Percentiles rank a stretch among this genome's conserved stretches.
phyloP scores from a whole-genome alignment of 2,888 invertebrate species.

The Lithophane leautieri region DNA sequence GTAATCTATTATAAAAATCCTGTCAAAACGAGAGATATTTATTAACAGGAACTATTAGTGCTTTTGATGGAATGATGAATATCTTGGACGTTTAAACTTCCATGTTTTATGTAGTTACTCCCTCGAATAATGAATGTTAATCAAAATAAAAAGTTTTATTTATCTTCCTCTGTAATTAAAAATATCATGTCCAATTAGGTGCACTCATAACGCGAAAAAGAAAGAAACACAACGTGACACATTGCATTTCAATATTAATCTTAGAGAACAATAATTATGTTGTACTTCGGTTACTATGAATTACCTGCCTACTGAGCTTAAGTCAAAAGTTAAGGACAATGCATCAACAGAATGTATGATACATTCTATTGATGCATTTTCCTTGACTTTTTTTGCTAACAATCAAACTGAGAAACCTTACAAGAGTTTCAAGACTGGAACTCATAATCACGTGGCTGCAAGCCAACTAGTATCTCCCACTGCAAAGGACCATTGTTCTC shows the following conservation, averaged over 20 bases:
- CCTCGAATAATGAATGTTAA: slow-evolving; percentile 16
- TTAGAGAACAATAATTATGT: neutral
- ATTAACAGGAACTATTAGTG: slow-evolving; percentile 39
- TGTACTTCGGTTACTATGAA: neutral
- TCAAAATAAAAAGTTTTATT: slow-evolving; percentile 19
- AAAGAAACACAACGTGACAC: slow-evolving; percentile 12
- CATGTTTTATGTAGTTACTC: slow-evolving; percentile 2
- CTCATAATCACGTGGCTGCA: slow-evolving; percentile 4
- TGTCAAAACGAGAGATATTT: slow-evolving; percentile 32
- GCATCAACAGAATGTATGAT: neutral
- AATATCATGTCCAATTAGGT: slow-evolving; percentile 16
- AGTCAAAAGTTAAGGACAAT: slow-evolving; percentile 19
- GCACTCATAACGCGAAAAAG: slow-evolving; percentile 5
- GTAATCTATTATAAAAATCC: slow-evolving; percentile 4
- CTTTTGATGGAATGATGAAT: slow-evolving; percentile 24
- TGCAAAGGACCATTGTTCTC: slow-evolving; percentile 20
- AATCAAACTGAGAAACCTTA: neutral
- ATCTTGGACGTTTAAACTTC: slow-evolving; percentile 2
- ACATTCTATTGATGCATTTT: too few relatives aligned
- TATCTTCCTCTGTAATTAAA: slow-evolving; percentile 4
- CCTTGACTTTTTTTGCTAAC: slow-evolving; percentile 2
- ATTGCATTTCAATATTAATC: slow-evolving; percentile 9
- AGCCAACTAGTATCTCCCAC: slow-evolving; percentile 23
- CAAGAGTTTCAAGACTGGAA: neutral
- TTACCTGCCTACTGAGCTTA: neutral